Evolutionary conservation across 2,888 invertebrate species (phyloP), one percentile per base, ranked within the genome.

Genomic region (Peribatodes rhomboidaria): DNA sequence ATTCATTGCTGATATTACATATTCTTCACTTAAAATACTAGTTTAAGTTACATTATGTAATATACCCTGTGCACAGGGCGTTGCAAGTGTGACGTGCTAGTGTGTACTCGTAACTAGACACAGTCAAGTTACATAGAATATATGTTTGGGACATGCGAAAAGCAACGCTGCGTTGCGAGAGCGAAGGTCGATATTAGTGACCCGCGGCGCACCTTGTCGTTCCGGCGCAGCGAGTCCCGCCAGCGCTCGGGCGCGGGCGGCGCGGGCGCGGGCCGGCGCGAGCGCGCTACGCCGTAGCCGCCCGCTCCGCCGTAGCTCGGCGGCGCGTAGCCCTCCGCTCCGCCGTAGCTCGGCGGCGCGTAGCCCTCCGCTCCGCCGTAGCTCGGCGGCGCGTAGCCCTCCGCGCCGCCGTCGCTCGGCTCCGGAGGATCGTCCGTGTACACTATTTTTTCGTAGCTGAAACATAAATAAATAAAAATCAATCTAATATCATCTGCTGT

Each of bases 361-460:
- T n/a, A n/a, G 55, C 47, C 76, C 80, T n/a, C 58, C 61, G 62
- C 35, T 35, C 39, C 58, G 47, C 13, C 92, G 93, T 61, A 84
- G 14, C 49, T 27, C n/a, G 53, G 14, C 50, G 18, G 52, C 53
- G 16, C 58, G 53, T 53, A 53, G 56, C 49, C 75, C 79, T 16
- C 59, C 59, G 62, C 37, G 35, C 42, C 60, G 47, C n/a, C 66
- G 57, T 54, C 62, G 53, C 42, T 9, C 39, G 18, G 3, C n/a
- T 39, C n/a, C 52, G 54, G 59, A 2, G 61, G 55, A 33, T 85
- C 86, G 31, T 82, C 86, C 0, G 85, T 80, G 67, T 85, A 87
- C 62, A 85, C 86, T 35, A 87, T 82, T 72, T 86, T 88, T 67
- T 91, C 91, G 72, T 89, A 89, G 0, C 89, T 88, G 73, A 0